These are phyloP conservation scores for Rhyacophila evoluta DNA, from an alignment of 2,888 invertebrate species.

Conservation along the genomic window DNA sequence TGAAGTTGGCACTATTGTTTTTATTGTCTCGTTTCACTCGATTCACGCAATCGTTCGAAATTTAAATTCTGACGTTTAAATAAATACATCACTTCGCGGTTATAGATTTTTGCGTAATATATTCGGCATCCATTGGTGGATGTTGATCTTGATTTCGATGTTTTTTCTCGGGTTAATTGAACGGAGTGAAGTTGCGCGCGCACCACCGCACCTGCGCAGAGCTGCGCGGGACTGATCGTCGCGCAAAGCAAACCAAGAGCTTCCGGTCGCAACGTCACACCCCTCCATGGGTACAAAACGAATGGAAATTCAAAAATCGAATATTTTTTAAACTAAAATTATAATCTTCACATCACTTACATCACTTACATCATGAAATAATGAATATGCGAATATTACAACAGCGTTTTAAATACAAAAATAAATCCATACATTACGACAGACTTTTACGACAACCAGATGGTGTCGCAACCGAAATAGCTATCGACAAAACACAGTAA, in stretches of 20 bases:
- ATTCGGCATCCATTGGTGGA: constrained; percentile 7
- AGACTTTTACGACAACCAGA: no score
- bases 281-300: constrained; percentile 55
- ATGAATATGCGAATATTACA: no score
- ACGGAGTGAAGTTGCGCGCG: constrained; percentile 65
- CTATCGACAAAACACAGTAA: no score
- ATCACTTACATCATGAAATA: no score
- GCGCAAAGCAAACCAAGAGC: constrained; percentile 56
- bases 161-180: neutral
- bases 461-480: no score
- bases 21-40: constrained; percentile 3
- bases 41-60: neutral
- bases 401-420: no score
- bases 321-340: no score
- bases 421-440: no score
- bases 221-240: constrained; percentile 60
- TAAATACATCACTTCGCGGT: neutral
- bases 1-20: constrained; percentile 7
- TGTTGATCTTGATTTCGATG: constrained; percentile 23
- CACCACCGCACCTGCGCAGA: constrained; percentile 64
- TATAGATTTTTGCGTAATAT: neutral
- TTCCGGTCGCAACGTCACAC: constrained; percentile 49
- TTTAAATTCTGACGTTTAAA: neutral
- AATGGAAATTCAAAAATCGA: constrained; percentile 38
- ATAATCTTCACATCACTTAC: no score